Percentiles rank a stretch among this genome's conserved stretches.
These are phyloP conservation scores for Macquaria australasica DNA, from an alignment of 2,113 vertebrate genomes.

Conservation along the genomic window DNA sequence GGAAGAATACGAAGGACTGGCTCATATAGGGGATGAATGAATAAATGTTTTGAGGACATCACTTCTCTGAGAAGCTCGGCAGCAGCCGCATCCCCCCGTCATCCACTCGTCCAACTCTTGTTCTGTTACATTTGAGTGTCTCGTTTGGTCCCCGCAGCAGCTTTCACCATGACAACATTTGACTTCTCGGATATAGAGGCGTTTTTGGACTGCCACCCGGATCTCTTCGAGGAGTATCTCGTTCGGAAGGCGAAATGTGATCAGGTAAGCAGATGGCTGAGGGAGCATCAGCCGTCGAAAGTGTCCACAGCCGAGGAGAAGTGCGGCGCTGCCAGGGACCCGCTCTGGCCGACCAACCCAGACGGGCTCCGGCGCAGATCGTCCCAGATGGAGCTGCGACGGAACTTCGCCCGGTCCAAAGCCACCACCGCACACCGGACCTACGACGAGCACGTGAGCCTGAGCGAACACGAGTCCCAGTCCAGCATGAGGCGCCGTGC, in stretches of 20 bases:
- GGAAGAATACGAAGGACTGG: slow-evolving; percentile 11
- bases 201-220: slow-evolving; percentile 86
- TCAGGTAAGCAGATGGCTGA: slow-evolving; percentile 82
- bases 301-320: slow-evolving; percentile 73
- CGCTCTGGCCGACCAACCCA: slow-evolving; percentile 73
- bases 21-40: slow-evolving; percentile 14
- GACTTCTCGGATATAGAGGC: slow-evolving; percentile 86
- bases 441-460: slow-evolving; percentile 84
- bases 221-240: slow-evolving; percentile 86
- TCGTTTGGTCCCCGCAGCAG: slow-evolving; percentile 27
- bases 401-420: slow-evolving; percentile 86
- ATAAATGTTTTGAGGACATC: slow-evolving; percentile 40
- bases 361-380: slow-evolving; percentile 82
- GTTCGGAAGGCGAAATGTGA: slow-evolving; percentile 83
- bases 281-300: slow-evolving; percentile 79
- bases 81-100: slow-evolving; percentile 29
- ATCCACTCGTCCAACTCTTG: slow-evolving; percentile 33
- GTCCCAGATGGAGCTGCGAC: slow-evolving; percentile 86
- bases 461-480: slow-evolving; percentile 80
- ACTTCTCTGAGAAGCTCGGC: slow-evolving; percentile 46
- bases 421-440: slow-evolving; percentile 83
- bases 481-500: slow-evolving; percentile 85
- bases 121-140: slow-evolving; percentile 15
- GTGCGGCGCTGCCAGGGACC: slow-evolving; percentile 67
- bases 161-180: slow-evolving; percentile 80